Evolutionary conservation across 2,113 vertebrate genomes (phyloP), one percentile per base, ranked within the genome.

Genomic region (Lasiurus cinereus): DNA sequence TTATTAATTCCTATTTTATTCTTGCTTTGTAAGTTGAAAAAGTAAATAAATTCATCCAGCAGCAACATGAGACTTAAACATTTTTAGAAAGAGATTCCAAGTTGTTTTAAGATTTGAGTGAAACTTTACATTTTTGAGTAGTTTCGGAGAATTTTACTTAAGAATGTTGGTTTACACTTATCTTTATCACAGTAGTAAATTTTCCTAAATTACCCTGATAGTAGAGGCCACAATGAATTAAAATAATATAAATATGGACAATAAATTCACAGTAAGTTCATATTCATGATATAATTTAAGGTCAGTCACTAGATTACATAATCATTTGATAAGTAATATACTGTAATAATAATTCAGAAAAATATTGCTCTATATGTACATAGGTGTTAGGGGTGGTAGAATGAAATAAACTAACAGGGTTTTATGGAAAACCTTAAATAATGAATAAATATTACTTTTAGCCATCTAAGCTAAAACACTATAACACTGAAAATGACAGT

Each of bases 361-460:
- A 85, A 69, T 66, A 39, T 4, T 21, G 16, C 29, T 12, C 15
- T 62, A 0, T 33, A 46, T 18, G 2, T 66, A 9, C 8, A 11
- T 18, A 52, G 16, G 27, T 72, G 11, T 88, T 59, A 82, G 39
- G 19, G 19, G 29, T 24, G 4, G 27, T 6, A 88, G 36, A 76
- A 70, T 48, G 43, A 67, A n/a, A 73, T 0, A 27, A 7, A 77
- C 13, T 11, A 22, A 62, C 1, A 50, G n/a, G 33, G 48, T n/a
- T 94, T 92, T 70, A 39, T n/a, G 62, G 50, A 73, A 77, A 92
- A 3, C 33, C 46, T 54, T 77, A 84, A 88, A 76, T 73, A 84
- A 91, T 29, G 19, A 88, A 74, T 59, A 77, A 90, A 59, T 33
- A 50, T 74, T 67, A 92, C 29, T 67, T 93, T 84, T 76, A 80